Evolutionary conservation across 1,140 invertebrate genomes (phyloP).

Genomic region (Hyphantria cunea): DNA sequence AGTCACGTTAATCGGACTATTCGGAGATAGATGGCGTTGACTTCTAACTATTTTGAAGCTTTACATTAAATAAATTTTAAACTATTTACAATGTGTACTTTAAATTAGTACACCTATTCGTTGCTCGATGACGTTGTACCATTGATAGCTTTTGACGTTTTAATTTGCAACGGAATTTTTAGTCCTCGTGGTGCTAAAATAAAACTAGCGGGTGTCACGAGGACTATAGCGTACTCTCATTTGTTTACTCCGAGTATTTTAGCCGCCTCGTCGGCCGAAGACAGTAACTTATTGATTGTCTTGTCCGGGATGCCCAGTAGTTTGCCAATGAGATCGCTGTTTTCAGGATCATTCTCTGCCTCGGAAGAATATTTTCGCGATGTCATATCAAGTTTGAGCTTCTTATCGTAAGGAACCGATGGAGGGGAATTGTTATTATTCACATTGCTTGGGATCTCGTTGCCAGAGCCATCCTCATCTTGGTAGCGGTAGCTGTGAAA

Average conservation of each 20-base stretch:
- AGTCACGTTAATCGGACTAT: slow-evolving; percentile 32
- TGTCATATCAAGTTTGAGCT: slow-evolving; percentile 79
- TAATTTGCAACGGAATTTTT: slow-evolving; percentile 52
- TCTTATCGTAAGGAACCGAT: slow-evolving; percentile 74
- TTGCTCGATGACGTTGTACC: slow-evolving; percentile 63
- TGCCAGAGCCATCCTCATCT: slow-evolving; percentile 71
- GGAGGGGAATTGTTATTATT: slow-evolving; percentile 81
- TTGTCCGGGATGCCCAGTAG: slow-evolving; percentile 93
- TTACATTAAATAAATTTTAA: slow-evolving; percentile 1
- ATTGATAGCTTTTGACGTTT: slow-evolving; percentile 37
- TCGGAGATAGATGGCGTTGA: slow-evolving; percentile 70
- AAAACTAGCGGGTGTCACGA: slow-evolving; percentile 72
- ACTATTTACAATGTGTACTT: slow-evolving; percentile 15
- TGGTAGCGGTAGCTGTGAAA: slow-evolving; percentile 62
- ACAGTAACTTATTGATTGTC: slow-evolving; percentile 93
- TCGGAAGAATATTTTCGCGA: slow-evolving; percentile 77
- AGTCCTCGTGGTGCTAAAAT: slow-evolving; percentile 75
- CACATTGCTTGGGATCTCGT: slow-evolving; percentile 78
- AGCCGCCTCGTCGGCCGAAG: slow-evolving; percentile 93
- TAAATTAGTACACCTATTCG: slow-evolving; percentile 42
- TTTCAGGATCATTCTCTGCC: slow-evolving; percentile 79
- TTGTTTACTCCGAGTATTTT: slow-evolving; percentile 92
- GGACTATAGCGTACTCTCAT: slow-evolving; percentile 81
- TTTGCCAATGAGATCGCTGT: slow-evolving; percentile 92
- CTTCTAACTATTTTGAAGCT: too few relatives aligned